phyloP scores from a whole-genome alignment of 2,888 invertebrate species.

The Strigamia crassipes region DNA sequence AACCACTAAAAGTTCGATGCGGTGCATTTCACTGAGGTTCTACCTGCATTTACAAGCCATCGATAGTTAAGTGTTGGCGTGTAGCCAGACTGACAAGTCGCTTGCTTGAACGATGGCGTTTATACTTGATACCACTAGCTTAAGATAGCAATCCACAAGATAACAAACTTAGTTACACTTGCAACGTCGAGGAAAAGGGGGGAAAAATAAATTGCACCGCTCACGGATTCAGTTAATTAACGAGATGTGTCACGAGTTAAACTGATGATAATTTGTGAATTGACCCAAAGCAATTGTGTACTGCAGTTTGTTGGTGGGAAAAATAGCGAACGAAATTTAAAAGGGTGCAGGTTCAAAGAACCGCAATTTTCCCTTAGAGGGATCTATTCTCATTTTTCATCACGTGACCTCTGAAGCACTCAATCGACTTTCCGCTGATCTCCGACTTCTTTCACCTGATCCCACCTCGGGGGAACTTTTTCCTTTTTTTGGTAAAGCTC shows the following conservation, averaged over 20 bases:
- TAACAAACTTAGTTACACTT: conserved; percentile 34
- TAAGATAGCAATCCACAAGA: conserved; percentile 13
- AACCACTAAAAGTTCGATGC: conserved; percentile 42
- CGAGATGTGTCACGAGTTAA: background rate
- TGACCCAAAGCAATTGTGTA: background rate
- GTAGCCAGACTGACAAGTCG: conserved; percentile 32
- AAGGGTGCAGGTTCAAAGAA: conserved; percentile 19
- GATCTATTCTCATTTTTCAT: conserved; percentile 40
- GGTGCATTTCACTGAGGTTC: conserved; percentile 23
- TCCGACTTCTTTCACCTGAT: conserved; percentile 39
- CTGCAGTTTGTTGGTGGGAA: background rate
- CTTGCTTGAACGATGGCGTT: conserved; percentile 24
- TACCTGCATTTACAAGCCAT: conserved; percentile 38
- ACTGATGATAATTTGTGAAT: background rate
- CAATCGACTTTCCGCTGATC: conserved; percentile 42
- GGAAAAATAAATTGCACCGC: background rate
- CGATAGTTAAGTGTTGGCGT: conserved; percentile 26
- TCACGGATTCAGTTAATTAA: background rate
- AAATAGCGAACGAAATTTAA: conserved; percentile 22
- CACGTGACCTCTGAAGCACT: conserved; percentile 40
- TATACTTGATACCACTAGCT: conserved; percentile 36
- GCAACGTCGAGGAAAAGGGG: background rate
- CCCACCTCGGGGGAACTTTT: conserved; percentile 18
- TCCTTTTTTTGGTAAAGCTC: background rate
- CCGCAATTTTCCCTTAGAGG: conserved; percentile 35